phyloP scores from a whole-genome alignment of 2,888 invertebrate species.

The Halocaridina rubra region DNA sequence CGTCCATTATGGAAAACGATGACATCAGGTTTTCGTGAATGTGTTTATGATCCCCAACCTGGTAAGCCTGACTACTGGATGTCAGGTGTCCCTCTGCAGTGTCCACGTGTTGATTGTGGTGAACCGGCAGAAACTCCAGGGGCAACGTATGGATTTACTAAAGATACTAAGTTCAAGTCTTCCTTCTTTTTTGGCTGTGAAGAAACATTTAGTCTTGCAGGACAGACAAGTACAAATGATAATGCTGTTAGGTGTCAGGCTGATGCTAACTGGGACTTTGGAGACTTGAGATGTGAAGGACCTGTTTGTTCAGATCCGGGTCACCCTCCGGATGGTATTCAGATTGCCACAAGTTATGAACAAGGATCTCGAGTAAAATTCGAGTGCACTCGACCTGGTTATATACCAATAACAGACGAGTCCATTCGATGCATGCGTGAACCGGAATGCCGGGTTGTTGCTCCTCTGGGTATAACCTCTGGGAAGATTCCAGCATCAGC shows the following conservation, averaged over 20 bases:
- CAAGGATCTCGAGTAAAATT: conserved; percentile 77
- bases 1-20: conserved; percentile 83
- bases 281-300: conserved; percentile 93
- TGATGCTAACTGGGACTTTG: conserved; percentile 97
- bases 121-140: conserved; percentile 90
- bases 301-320: conserved; percentile 97
- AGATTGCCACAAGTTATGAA: conserved; percentile 77
- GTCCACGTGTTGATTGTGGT: conserved; percentile 92
- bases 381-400: conserved; percentile 90
- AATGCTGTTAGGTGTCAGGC: conserved; percentile 81
- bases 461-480: conserved; percentile 89
- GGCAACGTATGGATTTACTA: conserved; percentile 89
- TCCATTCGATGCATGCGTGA: conserved; percentile 91
- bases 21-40: conserved; percentile 88
- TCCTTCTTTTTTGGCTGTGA: conserved; percentile 96
- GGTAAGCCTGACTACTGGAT: conserved; percentile 92
- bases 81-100: conserved; percentile 86
- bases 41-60: conserved; percentile 83
- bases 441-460: conserved; percentile 93
- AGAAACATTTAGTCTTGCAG: conserved; percentile 89
- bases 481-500: conserved; percentile 94
- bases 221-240: conserved; percentile 90
- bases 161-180: conserved; percentile 90
- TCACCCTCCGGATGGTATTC: conserved; percentile 90
- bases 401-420: conserved; percentile 89